Evolutionary conservation across 2,888 invertebrate species (phyloP), one percentile per base, ranked within the genome.

Genomic region (Protophormia terraenovae): DNA sequence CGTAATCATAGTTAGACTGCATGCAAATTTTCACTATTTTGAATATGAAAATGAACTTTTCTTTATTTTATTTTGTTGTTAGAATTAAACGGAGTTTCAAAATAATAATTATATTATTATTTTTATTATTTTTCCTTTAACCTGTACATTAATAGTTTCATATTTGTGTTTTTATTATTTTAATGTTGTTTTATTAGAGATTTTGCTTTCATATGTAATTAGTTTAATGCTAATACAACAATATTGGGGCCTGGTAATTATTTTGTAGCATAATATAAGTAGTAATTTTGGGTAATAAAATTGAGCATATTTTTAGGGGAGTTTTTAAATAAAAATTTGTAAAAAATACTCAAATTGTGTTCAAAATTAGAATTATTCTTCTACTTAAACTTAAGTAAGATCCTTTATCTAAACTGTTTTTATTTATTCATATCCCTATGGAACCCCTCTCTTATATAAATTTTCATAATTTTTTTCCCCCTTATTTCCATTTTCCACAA

Each of bases 221-320:
- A 75, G 60, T 8, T 8, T 32, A 14, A 12, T 32, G 35, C 22
- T 24, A 12, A 24, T 24, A 47, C 12, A 16, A 14, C 6, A 19
- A 14, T 58, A 22, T 47, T 6, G 22, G n/a, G n/a, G n/a, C n/a
- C 29, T 3, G 0, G 32, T 53, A 41, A 72, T 72, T 64, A 45
- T 29, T 66, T 41, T 12, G 2, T 38, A 19, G 35, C 50, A 50
- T 22, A 58, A 58, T 47, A 87, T 84, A 90, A 88, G 86, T 89
- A 87, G 88, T 89, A 90, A 90, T 91, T 90, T 90, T 89, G 86
- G 89, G 90, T 89, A 87, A 91, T 90, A 91, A 91, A 90, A 29
- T n/a, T n/a, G n/a, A n/a, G n/a, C n/a, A n/a, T n/a, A n/a, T n/a
- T n/a, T n/a, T n/a, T n/a, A n/a, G n/a, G n/a, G n/a, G n/a, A n/a